A percentile compares a stretch with the other conserved stretches of the same genome.
These are phyloP conservation scores for Meghimatium bilineatum DNA, from an alignment of 2,888 invertebrate species.

Conservation along the genomic window DNA sequence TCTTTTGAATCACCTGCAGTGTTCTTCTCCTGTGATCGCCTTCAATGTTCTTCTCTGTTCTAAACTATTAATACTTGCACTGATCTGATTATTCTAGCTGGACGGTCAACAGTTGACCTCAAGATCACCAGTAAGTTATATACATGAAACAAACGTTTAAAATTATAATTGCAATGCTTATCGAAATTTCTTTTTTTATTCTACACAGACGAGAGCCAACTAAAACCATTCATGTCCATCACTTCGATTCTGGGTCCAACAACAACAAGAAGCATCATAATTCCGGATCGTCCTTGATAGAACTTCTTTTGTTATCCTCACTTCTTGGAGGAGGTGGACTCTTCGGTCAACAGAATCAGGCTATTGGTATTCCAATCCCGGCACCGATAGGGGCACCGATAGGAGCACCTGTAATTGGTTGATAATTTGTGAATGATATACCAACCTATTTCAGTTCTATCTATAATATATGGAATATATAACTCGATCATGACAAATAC, in stretches of 20 bases:
- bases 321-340: background rate
- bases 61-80: too few relatives aligned
- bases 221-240: constrained; percentile 34
- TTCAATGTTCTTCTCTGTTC: too few relatives aligned
- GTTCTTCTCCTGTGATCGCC: too few relatives aligned
- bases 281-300: background rate
- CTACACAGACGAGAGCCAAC: background rate
- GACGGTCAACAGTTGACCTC: too few relatives aligned
- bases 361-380: background rate
- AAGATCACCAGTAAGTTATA: background rate
- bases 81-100: too few relatives aligned
- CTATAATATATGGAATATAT: too few relatives aligned
- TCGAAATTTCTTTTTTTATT: too few relatives aligned
- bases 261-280: background rate
- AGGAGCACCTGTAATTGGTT: background rate
- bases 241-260: background rate
- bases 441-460: too few relatives aligned
- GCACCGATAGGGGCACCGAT: background rate
- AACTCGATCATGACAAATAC: too few relatives aligned
- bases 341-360: background rate
- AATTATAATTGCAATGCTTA: background rate
- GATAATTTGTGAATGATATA: background rate
- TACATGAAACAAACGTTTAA: background rate
- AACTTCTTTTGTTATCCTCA: background rate
- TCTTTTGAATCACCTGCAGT: too few relatives aligned